These are phyloP conservation scores for Acanthoscelides obtectus DNA, from an alignment of 2,888 invertebrate species.

Conservation along the genomic window DNA sequence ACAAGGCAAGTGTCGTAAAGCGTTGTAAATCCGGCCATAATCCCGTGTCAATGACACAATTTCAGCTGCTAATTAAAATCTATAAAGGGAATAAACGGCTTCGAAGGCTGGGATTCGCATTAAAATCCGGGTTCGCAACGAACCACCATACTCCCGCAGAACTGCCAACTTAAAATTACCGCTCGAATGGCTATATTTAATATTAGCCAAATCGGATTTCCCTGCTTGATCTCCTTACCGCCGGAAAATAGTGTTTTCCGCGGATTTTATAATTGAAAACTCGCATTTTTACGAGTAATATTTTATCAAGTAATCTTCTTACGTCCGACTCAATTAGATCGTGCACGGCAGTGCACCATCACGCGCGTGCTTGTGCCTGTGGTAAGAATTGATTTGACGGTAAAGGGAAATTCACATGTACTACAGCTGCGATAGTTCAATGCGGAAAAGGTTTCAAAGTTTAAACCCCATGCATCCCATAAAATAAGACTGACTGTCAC, in stretches of 20 bases:
- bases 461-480: too few species aligned
- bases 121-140: not conserved
- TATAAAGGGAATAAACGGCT: not conserved
- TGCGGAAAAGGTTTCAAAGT: too few species aligned
- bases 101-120: not conserved
- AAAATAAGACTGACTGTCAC: too few species aligned
- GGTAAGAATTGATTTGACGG: too few species aligned
- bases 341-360: not conserved
- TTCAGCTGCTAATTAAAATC: not conserved
- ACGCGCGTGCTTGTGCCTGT: not conserved
- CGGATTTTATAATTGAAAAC: not conserved
- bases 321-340: not conserved
- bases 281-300: not conserved
- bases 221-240: not conserved
- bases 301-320: not conserved
- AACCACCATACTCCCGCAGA: not conserved
- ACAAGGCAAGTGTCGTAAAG: not conserved
- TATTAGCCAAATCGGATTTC: not conserved
- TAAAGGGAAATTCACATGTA: too few species aligned
- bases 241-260: not conserved
- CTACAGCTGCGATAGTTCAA: too few species aligned
- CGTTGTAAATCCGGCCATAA: not conserved
- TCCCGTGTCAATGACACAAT: not conserved
- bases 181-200: not conserved
- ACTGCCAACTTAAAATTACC: not conserved